These are phyloP conservation scores for Glyptemys insculpta DNA, from an alignment of 2,797 vertebrate genomes.

Conservation along the genomic window DNA sequence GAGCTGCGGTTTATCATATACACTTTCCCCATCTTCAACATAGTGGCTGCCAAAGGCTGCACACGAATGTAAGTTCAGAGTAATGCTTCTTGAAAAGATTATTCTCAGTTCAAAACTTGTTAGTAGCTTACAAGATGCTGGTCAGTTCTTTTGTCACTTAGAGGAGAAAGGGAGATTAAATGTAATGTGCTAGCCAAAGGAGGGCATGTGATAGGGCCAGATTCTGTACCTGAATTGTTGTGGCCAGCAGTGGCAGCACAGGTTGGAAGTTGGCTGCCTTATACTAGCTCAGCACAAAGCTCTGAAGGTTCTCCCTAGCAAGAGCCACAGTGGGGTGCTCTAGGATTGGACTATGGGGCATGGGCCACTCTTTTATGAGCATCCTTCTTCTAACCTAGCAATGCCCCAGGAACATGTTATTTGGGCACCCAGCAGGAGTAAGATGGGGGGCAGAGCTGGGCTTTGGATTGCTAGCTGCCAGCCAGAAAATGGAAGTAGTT, in stretches of 20 bases:
- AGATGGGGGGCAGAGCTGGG: background rate
- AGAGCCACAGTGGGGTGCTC: background rate
- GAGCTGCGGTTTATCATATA: conserved; percentile 98
- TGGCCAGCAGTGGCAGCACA: background rate
- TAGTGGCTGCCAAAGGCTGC: conserved; percentile 92
- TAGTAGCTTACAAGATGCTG: background rate
- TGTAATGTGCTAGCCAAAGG: background rate
- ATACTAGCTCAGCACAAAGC: background rate
- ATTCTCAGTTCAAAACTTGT: background rate
- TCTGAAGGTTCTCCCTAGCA: background rate
- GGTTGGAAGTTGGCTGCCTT: background rate
- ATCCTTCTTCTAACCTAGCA: background rate
- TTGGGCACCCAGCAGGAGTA: background rate
- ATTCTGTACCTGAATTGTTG: background rate
- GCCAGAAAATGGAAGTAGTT: background rate
- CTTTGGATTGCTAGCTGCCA: background rate
- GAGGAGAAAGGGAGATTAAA: background rate
- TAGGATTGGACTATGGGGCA: background rate
- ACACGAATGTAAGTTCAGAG: conserved; percentile 87
- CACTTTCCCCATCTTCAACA: conserved; percentile 90
- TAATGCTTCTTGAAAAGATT: background rate
- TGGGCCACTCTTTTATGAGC: background rate
- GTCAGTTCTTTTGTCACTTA: background rate
- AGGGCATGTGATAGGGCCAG: background rate
- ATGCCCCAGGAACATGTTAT: background rate